Percentiles rank a stretch among this genome's conserved stretches.
phyloP scores from a whole-genome alignment of 2,113 vertebrate genomes.

The Meleagris gallopavo region DNA sequence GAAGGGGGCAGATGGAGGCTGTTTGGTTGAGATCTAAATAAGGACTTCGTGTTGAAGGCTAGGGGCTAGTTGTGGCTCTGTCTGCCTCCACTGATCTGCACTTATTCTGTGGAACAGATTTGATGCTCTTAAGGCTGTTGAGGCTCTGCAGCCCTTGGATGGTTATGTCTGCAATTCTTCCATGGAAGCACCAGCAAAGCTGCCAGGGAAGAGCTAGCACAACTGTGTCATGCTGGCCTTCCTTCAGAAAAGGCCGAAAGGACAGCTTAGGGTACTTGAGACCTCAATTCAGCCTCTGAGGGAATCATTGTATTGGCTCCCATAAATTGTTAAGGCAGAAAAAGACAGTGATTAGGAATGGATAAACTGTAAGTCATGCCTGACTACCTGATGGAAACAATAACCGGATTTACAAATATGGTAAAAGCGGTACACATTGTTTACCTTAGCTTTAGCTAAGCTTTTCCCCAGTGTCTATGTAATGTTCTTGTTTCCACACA shows the following conservation, averaged over 20 bases:
- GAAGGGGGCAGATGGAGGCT: not conserved
- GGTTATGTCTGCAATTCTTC: not conserved
- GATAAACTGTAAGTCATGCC: not conserved
- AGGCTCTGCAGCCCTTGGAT: not conserved
- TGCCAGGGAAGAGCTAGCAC: not conserved
- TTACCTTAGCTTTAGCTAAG: not conserved
- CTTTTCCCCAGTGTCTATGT: not conserved
- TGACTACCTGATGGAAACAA: not conserved
- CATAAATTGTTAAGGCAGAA: not conserved
- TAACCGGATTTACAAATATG: not conserved
- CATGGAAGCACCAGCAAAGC: not conserved
- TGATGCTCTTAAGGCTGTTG: not conserved
- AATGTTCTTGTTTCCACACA: not conserved
- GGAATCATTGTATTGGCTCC: not conserved
- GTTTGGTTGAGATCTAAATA: not conserved
- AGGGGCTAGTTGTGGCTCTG: not conserved
- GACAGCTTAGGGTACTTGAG: not conserved
- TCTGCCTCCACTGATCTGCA: not conserved
- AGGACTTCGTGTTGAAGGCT: not conserved
- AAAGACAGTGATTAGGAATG: not conserved
- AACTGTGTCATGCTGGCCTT: not conserved
- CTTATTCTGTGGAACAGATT: not conserved
- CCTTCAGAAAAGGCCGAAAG: not conserved
- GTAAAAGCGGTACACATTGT: not conserved
- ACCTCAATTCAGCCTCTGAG: not conserved